phyloP scores from a whole-genome alignment of 1,140 invertebrate species.

The Atopsyche davidsoni region DNA sequence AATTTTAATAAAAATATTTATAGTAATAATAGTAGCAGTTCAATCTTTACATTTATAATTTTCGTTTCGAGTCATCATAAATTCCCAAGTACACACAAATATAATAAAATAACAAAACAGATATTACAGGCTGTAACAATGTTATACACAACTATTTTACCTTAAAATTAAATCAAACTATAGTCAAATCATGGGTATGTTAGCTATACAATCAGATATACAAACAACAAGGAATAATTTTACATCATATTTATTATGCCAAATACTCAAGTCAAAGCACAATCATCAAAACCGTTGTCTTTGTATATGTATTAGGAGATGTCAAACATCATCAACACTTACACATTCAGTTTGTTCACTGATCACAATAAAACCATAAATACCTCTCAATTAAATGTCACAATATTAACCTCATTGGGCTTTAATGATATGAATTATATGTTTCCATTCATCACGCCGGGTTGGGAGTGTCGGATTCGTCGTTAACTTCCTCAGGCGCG shows the following conservation, averaged over 20 bases:
- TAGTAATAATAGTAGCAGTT: no score
- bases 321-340: background rate
- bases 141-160: no score
- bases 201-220: background rate
- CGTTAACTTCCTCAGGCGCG: conserved; percentile 19
- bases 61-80: no score
- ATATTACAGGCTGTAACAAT: no score
- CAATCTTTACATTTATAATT: no score
- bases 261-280: conserved; percentile 2
- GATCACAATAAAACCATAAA: conserved; percentile 21
- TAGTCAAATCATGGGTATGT: no score
- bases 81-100: no score
- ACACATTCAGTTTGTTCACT: conserved; percentile 10
- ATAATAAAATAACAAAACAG: no score
- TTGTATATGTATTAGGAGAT: conserved; percentile 36
- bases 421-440: conserved; percentile 17
- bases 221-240: conserved; percentile 2
- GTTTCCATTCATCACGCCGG: conserved; percentile 26
- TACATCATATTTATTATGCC: conserved; percentile 1
- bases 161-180: no score
- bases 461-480: conserved; percentile 26
- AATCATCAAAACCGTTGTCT: conserved; percentile 32
- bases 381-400: conserved; percentile 14
- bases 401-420: conserved; percentile 4
- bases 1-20: no score